Percentiles rank a stretch among this genome's conserved stretches.
Evolutionary conservation across 2,888 invertebrate species (phyloP).

Genomic region (Petrophora chlorosata): DNA sequence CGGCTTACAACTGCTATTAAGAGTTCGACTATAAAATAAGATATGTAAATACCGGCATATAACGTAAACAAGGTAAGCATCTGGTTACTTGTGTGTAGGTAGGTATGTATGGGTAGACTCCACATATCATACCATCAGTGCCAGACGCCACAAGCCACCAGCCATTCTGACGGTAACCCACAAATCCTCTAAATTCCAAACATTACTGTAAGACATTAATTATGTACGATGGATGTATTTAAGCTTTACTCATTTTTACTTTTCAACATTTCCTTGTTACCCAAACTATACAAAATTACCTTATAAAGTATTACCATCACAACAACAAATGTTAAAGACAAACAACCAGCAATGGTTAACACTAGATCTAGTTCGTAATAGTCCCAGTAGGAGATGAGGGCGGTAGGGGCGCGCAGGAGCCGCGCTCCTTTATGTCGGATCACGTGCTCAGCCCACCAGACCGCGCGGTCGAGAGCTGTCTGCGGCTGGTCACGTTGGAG

Average conservation of each 20-base stretch:
- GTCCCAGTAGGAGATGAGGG: constrained; percentile 15
- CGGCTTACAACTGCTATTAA: too few relatives aligned
- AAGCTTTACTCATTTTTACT: not conserved
- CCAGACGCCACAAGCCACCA: too few relatives aligned
- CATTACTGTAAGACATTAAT: too few relatives aligned
- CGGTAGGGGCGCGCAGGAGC: constrained; percentile 59
- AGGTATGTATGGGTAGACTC: too few relatives aligned
- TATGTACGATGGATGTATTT: not conserved
- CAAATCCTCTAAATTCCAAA: too few relatives aligned
- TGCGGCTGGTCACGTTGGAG: not conserved
- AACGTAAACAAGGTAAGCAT: too few relatives aligned
- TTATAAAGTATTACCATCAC: not conserved
- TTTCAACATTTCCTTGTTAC: not conserved
- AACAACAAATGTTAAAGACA: not conserved
- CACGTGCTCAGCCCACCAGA: constrained; percentile 74
- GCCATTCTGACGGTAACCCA: too few relatives aligned
- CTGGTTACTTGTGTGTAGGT: too few relatives aligned
- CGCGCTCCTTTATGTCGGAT: constrained; percentile 62
- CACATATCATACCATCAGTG: too few relatives aligned
- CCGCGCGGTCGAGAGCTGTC: constrained; percentile 48
- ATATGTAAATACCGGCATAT: too few relatives aligned
- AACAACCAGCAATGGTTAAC: not conserved
- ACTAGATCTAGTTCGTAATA: not conserved
- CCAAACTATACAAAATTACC: not conserved
- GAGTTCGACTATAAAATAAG: too few relatives aligned